A percentile compares a stretch with the other conserved stretches of the same genome.
Conservation (phyloP, 2,797 vertebrate genomes). For the Lophius americanus region DNA sequence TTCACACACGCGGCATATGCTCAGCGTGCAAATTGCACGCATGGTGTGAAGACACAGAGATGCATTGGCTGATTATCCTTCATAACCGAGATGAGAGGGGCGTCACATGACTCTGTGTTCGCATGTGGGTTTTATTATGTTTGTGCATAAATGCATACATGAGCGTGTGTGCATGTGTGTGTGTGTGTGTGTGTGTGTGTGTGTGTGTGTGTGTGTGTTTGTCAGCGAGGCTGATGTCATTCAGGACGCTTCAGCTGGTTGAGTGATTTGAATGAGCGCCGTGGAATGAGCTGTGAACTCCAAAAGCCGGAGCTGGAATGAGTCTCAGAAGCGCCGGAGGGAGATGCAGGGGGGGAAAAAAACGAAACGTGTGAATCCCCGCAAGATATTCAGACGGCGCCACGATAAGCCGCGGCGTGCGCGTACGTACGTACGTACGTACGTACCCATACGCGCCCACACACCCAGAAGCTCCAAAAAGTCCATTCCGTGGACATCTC, state of each 20-base stretch:
- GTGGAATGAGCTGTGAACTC: constrained; percentile 48
- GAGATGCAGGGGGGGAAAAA: constrained; percentile 21
- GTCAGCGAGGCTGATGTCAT: constrained; percentile 61
- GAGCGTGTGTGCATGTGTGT: constrained; percentile 14
- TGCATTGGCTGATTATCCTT: constrained; percentile 24
- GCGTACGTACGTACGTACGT: constrained; percentile 27
- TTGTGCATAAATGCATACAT: background rate
- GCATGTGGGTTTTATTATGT: background rate
- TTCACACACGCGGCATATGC: constrained; percentile 27
- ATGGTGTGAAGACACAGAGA: background rate
- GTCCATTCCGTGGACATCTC: constrained; percentile 51
- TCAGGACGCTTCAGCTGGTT: constrained; percentile 63
- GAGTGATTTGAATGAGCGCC: constrained; percentile 64
- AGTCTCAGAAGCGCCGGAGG: constrained; percentile 50
- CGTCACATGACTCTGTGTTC: constrained; percentile 2
- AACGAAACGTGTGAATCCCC: constrained; percentile 60
- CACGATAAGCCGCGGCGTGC: constrained; percentile 50
- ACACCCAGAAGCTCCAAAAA: background rate
- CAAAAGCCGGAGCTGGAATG: background rate
- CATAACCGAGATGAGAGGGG: constrained; percentile 21
- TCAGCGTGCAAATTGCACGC: constrained; percentile 25
- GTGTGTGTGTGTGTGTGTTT: constrained; percentile 24
- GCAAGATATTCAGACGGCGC: constrained; percentile 63
- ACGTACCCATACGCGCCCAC: constrained; percentile 21
- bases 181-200: constrained; percentile 9